Base-by-base conservation (phyloP, 2,113 vertebrate genomes). In the Eurystomus gularis region DNA sequence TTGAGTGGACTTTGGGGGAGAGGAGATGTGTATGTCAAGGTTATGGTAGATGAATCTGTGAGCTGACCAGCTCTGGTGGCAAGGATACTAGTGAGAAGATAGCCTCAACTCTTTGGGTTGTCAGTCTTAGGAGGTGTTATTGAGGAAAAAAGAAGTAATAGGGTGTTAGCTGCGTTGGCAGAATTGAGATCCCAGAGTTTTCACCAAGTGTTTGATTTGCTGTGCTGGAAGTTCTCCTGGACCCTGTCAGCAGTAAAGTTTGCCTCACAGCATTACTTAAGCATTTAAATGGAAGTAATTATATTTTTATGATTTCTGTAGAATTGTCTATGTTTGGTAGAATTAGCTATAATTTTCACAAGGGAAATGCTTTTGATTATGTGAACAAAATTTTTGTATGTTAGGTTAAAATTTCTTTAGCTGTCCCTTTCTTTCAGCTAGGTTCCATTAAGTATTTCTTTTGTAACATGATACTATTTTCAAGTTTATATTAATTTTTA, bases 231-330 rank as follows among this genome's bases (percentile, higher is more conserved):
- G 60, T 96, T 92, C 96, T 97, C 62, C 90, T 85, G 65, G 77
- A 40, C n/a, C 17, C 17, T 94, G 51, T 96, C 84, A 94, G 82
- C 83, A 95, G 81, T 88, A 94, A 93, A 80, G 65, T 51, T 83
- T 97, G 88, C 80, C 87, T 97, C 65, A 58, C 29, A 93, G 79
- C 78, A 69, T 96, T 96, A 94, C 90, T 97, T 96, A 96, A 94
- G 84, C 91, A 95, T 97, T 97, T 77, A 95, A 93, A 85, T 88
- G 40, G 73, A 96, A 97, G 72, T 94, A 96, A 97, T 98, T 98
- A 96, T 92, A 37, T 96, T 97, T 97, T 97, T 82, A 35, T 97
- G 85, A 65, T 96, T 98, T 96, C 68, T 96, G 93, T 42, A 42
- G 42, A 96, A 94, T 97, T 97, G 96, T 42, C 42, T 42, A 42